These are phyloP conservation scores for Cuniculus paca DNA, from an alignment of 2,797 vertebrate species.

Conservation along the genomic window DNA sequence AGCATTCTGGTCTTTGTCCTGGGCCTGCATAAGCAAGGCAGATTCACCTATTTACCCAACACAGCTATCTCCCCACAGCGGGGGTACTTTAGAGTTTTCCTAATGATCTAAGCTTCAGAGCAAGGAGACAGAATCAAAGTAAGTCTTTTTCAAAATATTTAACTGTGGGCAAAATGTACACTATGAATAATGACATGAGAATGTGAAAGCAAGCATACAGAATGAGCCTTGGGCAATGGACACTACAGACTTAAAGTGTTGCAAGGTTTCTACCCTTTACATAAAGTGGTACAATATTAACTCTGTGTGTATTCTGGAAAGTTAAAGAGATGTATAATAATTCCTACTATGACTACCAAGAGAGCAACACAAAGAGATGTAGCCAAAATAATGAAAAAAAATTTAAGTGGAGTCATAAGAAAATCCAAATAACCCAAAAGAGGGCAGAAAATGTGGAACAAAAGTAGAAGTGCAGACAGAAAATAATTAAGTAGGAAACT, in stretches of 20 bases:
- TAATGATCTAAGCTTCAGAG: neutral
- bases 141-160: slow-evolving; percentile 38
- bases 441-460: neutral
- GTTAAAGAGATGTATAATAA: neutral
- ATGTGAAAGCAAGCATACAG: neutral
- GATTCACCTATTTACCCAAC: neutral
- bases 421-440: slow-evolving; percentile 42
- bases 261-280: neutral
- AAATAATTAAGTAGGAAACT: slow-evolving; percentile 4
- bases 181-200: neutral
- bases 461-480: neutral
- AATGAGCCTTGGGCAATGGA: too few relatives aligned
- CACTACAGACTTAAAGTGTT: neutral
- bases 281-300: neutral
- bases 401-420: neutral
- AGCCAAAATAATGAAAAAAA: neutral
- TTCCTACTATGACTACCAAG: neutral
- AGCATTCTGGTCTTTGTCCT: neutral
- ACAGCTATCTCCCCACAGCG: neutral
- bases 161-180: neutral
- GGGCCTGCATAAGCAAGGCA: neutral
- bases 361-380: neutral
- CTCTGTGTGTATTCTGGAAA: neutral
- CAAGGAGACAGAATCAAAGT: neutral
- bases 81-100: neutral